phyloP scores from a whole-genome alignment of 2,888 invertebrate genomes.

The Zygothrica quintamaculata region DNA sequence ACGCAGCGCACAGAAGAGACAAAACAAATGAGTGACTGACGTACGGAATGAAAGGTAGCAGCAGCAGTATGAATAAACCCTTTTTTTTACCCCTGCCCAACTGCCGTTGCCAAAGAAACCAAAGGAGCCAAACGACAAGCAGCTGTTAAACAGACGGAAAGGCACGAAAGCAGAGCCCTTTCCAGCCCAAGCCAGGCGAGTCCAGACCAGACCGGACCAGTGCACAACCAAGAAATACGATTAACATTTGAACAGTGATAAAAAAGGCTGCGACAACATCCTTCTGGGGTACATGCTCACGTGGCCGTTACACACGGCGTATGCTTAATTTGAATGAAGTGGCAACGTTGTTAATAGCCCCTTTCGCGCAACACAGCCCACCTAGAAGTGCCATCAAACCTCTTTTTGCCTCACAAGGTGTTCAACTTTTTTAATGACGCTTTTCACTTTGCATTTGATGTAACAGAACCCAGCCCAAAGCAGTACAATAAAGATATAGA shows the following conservation, averaged over 20 bases:
- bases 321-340: slow-evolving; percentile 77
- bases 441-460: slow-evolving; percentile 70
- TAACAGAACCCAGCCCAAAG: slow-evolving; percentile 43
- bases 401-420: slow-evolving; percentile 35
- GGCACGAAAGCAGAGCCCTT: slow-evolving; percentile 21
- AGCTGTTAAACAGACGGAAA: slow-evolving; percentile 13
- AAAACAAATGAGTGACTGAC: slow-evolving; percentile 75
- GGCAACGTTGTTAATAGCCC: slow-evolving; percentile 69
- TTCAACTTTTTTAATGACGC: slow-evolving; percentile 59
- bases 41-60: slow-evolving; percentile 40
- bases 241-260: slow-evolving; percentile 72
- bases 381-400: background rate
- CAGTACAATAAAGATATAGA: slow-evolving; percentile 30
- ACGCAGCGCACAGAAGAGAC: slow-evolving; percentile 65
- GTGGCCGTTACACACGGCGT: slow-evolving; percentile 57
- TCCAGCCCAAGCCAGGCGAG: slow-evolving; percentile 15
- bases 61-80: slow-evolving; percentile 39
- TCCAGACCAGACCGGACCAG: too few species aligned
- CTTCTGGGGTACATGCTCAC: slow-evolving; percentile 58
- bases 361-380: slow-evolving; percentile 15
- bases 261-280: slow-evolving; percentile 52
- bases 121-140: slow-evolving; percentile 46
- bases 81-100: slow-evolving; percentile 21
- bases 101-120: slow-evolving; percentile 20
- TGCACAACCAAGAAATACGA: slow-evolving; percentile 69